These are phyloP conservation scores for Ennomos quercinarius DNA, from an alignment of 2,888 invertebrate species.

Conservation along the genomic window DNA sequence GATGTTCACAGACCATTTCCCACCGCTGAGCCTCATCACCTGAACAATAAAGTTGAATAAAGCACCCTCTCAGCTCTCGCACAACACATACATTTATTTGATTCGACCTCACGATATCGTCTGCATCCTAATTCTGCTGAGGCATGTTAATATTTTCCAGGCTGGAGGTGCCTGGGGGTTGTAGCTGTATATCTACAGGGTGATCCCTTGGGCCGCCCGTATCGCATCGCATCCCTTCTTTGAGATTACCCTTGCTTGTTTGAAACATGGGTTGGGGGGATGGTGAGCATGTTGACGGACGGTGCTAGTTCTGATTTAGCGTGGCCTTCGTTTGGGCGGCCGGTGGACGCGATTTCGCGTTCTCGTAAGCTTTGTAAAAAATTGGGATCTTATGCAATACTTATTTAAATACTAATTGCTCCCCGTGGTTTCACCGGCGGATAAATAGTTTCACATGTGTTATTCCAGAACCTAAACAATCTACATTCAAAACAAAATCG, in stretches of 20 bases:
- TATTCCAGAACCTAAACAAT: too few relatives aligned
- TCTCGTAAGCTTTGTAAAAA: too few relatives aligned
- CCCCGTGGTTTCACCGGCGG: too few relatives aligned
- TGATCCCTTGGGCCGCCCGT: constrained; percentile 61
- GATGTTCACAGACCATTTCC: too few relatives aligned
- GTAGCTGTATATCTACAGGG: constrained; percentile 52
- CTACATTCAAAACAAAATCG: too few relatives aligned
- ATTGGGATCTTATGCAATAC: too few relatives aligned
- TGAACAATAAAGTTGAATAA: background rate
- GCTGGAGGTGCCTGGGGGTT: constrained; percentile 28
- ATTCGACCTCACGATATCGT: constrained; percentile 40
- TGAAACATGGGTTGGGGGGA: constrained; percentile 36
- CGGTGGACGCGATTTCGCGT: too few relatives aligned
- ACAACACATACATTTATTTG: constrained; percentile 36
- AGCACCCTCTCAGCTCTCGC: background rate
- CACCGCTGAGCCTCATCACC: background rate
- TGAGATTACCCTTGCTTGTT: constrained; percentile 58
- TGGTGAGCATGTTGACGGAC: constrained; percentile 20
- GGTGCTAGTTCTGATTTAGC: background rate
- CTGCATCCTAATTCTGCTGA: constrained; percentile 30
- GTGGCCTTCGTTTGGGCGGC: background rate
- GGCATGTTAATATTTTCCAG: constrained; percentile 59
- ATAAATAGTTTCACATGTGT: too few relatives aligned
- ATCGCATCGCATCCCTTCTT: constrained; percentile 66
- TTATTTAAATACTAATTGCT: too few relatives aligned